Evolutionary conservation across 2,888 invertebrate genomes (phyloP), one percentile per base, ranked within the genome.

Genomic region (Aphodius sticticus): DNA sequence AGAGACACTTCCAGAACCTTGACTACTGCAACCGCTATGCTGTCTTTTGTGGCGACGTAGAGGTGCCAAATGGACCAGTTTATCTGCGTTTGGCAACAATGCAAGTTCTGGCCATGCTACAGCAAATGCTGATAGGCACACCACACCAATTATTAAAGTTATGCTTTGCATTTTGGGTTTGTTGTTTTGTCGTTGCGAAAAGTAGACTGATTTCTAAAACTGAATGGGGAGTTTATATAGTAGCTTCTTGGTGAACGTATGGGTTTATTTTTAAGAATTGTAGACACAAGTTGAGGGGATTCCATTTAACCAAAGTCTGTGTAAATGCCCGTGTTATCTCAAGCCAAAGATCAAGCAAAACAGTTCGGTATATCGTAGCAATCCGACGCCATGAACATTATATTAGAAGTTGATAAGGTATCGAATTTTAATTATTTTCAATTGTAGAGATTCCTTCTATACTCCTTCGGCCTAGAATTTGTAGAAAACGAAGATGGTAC

Each of bases 1-100:
- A 53, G 76, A 76, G 2, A 76, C 76, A 14, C 70, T 70, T 16
- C 69, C 12, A 69, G 6, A 14, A 36, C n/a, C 36, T 36, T 16
- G 36, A 36, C 26, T 15, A 15, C 35, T 15, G 16, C 9, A 70
- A 77, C 70, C 69, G 26, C n/a, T 6, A 26, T n/a, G 7, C 70
- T 78, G 76, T 76, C 76, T 74, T 75, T 70, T 75, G 37, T 75
- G 75, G 16, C 78, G 75, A 6, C 36, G 15, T n/a, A 78, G 69
- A 9, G 78, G 78, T 15, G 69, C 75, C 35, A 76, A 69, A 9
- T 26, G 36, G n/a, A 74, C 35, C 15, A 35, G 69, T 75, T 75
- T 16, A 14, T 16, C 15, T 16, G 69, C 75, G 75, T 12, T 71
- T 75, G 38, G 74, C 2, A 75, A 9, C 6, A 75, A 6, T 26